Evolutionary conservation across 2,888 invertebrate genomes (phyloP), one percentile per base, ranked within the genome.

Genomic region (Marasmarcha lunaedactyla): DNA sequence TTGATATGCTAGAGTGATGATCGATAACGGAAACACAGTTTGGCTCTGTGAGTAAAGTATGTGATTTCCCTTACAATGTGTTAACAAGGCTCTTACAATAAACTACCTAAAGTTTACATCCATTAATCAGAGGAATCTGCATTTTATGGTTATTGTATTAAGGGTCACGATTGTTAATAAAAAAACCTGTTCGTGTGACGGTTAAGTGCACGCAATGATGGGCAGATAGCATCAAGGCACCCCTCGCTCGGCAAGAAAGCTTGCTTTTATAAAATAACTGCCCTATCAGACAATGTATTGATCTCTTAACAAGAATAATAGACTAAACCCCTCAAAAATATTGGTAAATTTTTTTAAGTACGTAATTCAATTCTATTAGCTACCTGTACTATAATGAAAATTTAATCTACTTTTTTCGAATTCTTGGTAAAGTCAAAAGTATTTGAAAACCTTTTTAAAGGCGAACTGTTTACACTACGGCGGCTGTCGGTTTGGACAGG

Each of bases 21-120:
- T 76, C 70, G 71, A 74, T 74, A 77, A 71, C 73, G 71, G 70
- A 74, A 71, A 67, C 63, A 58, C 59, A 64, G 63, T 67, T 71
- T 63, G 60, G 59, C 66, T 63, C 60, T 63, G 65, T 70, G 67
- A 61, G 66, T 71, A 67, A 74, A 73, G 72, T 77, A 77, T 69
- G 74, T 79, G 77, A 78, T 81, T 81, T 79, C 76, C 78, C 74
- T 68, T 72, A 79, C 76, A 72, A 76, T 70, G 77, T 81, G 81
- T 78, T 81, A 83, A 81, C 81, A 81, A 81, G 79, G 63, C 59
- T 63, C 63, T 30, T 30, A 11, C 30, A 30, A 20, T 10, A n/a
- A 30, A 30, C 30, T 30, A n/a, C 30, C 30, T 42, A 42, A 30
- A 20, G 20, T 30, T 30, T 10, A 30, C 11, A 20, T 20, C 20